These are phyloP conservation scores for Synaphobranchus kaupii DNA, from an alignment of 2,797 vertebrate species.

Conservation along the genomic window DNA sequence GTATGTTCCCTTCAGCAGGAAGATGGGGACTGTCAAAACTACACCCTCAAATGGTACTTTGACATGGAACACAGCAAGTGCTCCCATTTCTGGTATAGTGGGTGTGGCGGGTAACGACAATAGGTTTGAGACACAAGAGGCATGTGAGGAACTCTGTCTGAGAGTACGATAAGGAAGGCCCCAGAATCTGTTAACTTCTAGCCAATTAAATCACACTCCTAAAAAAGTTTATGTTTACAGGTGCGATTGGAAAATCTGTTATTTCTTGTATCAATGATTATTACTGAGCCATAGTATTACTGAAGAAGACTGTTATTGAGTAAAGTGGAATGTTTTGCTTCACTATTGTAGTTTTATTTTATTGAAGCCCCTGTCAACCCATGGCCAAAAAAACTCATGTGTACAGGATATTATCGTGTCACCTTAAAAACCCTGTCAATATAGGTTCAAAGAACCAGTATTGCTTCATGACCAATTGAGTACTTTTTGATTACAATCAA, in stretches of 20 bases:
- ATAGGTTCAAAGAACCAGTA: not conserved
- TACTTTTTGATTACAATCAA: not conserved
- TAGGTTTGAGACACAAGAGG: conserved; percentile 71
- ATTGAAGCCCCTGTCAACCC: not conserved
- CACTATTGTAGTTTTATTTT: conserved; percentile 6
- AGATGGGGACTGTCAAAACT: conserved; percentile 71
- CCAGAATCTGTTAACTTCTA: not conserved
- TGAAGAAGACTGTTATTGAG: not conserved
- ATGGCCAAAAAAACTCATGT: not conserved
- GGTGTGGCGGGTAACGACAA: conserved; percentile 80
- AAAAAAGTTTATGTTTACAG: not conserved
- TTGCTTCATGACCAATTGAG: not conserved
- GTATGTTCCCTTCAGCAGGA: conserved; percentile 63
- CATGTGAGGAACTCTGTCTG: conserved; percentile 71
- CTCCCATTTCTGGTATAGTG: conserved; percentile 77
- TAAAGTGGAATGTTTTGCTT: not conserved
- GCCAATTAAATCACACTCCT: not conserved
- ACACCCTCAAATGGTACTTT: conserved; percentile 78
- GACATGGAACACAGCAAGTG: conserved; percentile 64
- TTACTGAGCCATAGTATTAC: not conserved
- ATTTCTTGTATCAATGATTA: not conserved
- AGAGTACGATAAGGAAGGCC: conserved; percentile 39
- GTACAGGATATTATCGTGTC: not conserved
- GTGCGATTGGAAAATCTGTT: not conserved
- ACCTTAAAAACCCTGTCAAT: not conserved